A percentile compares a stretch with the other conserved stretches of the same genome.
Conservation (phyloP, 2,888 invertebrate genomes). For the Coremacera marginata region DNA sequence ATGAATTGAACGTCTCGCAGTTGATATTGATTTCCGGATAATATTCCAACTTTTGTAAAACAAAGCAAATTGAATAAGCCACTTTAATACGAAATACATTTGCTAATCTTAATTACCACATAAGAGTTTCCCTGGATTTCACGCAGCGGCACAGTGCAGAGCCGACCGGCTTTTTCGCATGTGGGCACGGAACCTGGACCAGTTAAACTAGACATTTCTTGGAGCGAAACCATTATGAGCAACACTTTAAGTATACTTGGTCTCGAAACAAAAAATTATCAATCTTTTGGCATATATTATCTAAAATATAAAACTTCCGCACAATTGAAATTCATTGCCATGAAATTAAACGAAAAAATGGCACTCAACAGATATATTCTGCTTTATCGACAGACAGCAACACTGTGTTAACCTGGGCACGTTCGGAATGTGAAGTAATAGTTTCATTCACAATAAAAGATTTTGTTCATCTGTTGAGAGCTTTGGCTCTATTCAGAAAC, state of each 20-base stretch:
- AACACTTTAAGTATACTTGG: neutral
- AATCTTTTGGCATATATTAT: too few species aligned
- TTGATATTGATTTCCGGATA: slow-evolving; percentile 80
- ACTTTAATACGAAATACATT: slow-evolving; percentile 49
- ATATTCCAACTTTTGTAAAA: slow-evolving; percentile 71
- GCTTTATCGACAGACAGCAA: too few species aligned
- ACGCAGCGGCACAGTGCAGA: slow-evolving; percentile 73
- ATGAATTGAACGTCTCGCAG: slow-evolving; percentile 73
- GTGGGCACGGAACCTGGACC: slow-evolving; percentile 72
- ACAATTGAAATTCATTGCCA: too few species aligned
- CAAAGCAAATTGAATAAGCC: neutral
- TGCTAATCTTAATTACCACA: slow-evolving; percentile 65
- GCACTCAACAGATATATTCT: too few species aligned
- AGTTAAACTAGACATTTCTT: slow-evolving; percentile 72
- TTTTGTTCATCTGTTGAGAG: too few species aligned
- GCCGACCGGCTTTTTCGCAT: slow-evolving; percentile 72
- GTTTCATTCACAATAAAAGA: too few species aligned
- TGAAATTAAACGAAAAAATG: too few species aligned
- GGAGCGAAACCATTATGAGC: slow-evolving; percentile 70
- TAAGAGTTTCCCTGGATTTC: slow-evolving; percentile 61
- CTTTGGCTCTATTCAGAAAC: too few species aligned
- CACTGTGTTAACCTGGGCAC: too few species aligned
- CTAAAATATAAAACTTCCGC: too few species aligned
- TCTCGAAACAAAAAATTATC: too few species aligned
- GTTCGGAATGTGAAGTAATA: too few species aligned